These are phyloP conservation scores for Alexandromys fortis DNA, from an alignment of 2,113 vertebrate species.

Conservation along the genomic window DNA sequence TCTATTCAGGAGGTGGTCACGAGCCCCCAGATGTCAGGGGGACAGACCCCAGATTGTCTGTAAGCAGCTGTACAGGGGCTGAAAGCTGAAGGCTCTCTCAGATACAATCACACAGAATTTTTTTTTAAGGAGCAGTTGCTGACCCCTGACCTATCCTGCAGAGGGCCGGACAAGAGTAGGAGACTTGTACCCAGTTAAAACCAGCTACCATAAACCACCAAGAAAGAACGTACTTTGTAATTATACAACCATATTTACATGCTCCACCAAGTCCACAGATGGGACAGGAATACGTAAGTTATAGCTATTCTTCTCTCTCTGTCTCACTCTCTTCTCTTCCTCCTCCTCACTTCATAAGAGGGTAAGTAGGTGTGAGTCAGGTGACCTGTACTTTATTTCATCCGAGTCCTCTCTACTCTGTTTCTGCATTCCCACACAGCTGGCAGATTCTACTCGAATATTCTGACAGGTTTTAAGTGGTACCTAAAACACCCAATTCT, in stretches of 20 bases:
- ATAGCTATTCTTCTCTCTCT: conserved; percentile 44
- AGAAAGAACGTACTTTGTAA: conserved; percentile 93
- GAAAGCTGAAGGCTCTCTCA: conserved; percentile 83
- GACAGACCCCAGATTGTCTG: conserved; percentile 80
- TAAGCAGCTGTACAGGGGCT: conserved; percentile 81
- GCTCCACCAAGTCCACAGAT: conserved; percentile 85
- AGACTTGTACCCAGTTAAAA: conserved; percentile 86
- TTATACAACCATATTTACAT: conserved; percentile 89
- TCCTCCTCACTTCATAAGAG: neutral
- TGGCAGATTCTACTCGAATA: rapidly evolving
- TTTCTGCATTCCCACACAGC: neutral
- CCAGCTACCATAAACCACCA: conserved; percentile 89
- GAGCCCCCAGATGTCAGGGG: conserved; percentile 81
- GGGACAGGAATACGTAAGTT: conserved; percentile 77
- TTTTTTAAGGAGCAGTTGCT: conserved; percentile 89
- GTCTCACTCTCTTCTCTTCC: neutral
- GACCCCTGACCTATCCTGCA: conserved; percentile 89
- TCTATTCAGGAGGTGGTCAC: conserved; percentile 73
- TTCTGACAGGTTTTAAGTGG: neutral
- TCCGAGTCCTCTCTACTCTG: rapidly evolving
- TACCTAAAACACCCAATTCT: too few species aligned
- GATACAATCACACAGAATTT: conserved; percentile 85
- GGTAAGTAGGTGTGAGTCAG: neutral
- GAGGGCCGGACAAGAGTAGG: conserved; percentile 91
- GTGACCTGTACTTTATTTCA: neutral